Conservation (phyloP, 2,113 vertebrate species). For the Xiphias gladius region DNA sequence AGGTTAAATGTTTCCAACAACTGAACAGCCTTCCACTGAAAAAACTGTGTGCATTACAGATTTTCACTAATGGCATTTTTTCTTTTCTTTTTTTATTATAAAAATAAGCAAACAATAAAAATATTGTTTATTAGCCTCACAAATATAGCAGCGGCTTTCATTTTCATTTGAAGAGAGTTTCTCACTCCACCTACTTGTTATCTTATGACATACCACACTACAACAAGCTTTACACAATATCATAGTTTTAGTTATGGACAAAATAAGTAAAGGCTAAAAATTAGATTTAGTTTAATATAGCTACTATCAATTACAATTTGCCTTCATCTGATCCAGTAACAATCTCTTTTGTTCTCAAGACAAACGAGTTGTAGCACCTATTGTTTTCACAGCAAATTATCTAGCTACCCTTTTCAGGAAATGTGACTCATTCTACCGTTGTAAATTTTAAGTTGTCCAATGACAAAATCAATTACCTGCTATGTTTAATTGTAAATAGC, state of each 20-base stretch:
- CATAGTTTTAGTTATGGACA: not conserved
- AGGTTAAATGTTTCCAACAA: too few relatives aligned
- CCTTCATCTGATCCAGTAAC: not conserved
- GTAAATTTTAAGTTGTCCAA: not conserved
- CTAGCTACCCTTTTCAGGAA: not conserved
- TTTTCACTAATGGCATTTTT: too few relatives aligned
- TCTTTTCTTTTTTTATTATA: not conserved
- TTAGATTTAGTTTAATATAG: too few relatives aligned
- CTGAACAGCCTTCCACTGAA: not conserved
- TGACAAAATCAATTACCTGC: not conserved
- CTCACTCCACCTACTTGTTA: too few relatives aligned
- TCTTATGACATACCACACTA: not conserved
- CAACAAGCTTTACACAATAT: not conserved
- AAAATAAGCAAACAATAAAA: too few relatives aligned
- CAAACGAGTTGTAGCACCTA: not conserved
- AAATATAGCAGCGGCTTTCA: too few relatives aligned
- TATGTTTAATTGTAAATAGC: not conserved
- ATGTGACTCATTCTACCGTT: not conserved
- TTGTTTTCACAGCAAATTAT: not conserved
- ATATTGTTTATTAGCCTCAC: too few relatives aligned
- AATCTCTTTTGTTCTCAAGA: not conserved
- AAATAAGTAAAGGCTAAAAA: not conserved
- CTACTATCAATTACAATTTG: not conserved
- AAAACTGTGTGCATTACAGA: not conserved
- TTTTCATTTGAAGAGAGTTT: too few relatives aligned